Evolutionary conservation across 2,888 invertebrate genomes (phyloP).

Genomic region (Amphipoea oculea): DNA sequence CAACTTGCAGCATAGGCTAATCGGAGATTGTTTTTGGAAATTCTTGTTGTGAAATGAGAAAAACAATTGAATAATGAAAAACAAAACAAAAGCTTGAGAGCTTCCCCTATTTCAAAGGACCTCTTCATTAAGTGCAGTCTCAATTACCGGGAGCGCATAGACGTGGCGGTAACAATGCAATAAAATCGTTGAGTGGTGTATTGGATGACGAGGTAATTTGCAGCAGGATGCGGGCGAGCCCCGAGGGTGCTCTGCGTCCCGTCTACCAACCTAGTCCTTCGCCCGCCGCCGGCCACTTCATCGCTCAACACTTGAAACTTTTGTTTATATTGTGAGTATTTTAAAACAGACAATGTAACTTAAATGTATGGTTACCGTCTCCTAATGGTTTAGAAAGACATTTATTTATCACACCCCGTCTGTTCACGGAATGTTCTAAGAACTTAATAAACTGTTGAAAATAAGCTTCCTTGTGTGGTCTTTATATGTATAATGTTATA

Average conservation of each 20-base stretch:
- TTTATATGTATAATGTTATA: slow-evolving; percentile 1
- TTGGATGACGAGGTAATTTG: slow-evolving; percentile 66
- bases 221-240: slow-evolving; percentile 73
- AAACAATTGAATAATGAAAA: neutral
- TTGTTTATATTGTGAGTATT: slow-evolving; percentile 54
- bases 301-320: slow-evolving; percentile 52
- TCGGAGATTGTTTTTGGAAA: too few relatives aligned
- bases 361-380: slow-evolving; percentile 40
- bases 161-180: slow-evolving; percentile 62
- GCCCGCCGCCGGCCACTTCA: slow-evolving; percentile 63
- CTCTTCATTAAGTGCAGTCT: slow-evolving; percentile 51
- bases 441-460: slow-evolving; percentile 21
- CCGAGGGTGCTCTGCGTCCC: slow-evolving; percentile 52
- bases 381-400: slow-evolving; percentile 46
- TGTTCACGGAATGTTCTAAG: slow-evolving; percentile 10
- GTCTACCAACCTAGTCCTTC: slow-evolving; percentile 59
- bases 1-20: neutral
- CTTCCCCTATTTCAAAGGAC: slow-evolving; percentile 25
- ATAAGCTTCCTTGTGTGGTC: neutral
- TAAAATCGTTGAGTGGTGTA: slow-evolving; percentile 63
- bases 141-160: slow-evolving; percentile 54
- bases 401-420: slow-evolving; percentile 38
- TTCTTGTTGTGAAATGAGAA: neutral
- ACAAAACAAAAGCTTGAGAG: neutral
- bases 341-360: slow-evolving; percentile 51